Evolutionary conservation across 2,113 vertebrate genomes (phyloP).

Genomic region (Callionymus lyra): DNA sequence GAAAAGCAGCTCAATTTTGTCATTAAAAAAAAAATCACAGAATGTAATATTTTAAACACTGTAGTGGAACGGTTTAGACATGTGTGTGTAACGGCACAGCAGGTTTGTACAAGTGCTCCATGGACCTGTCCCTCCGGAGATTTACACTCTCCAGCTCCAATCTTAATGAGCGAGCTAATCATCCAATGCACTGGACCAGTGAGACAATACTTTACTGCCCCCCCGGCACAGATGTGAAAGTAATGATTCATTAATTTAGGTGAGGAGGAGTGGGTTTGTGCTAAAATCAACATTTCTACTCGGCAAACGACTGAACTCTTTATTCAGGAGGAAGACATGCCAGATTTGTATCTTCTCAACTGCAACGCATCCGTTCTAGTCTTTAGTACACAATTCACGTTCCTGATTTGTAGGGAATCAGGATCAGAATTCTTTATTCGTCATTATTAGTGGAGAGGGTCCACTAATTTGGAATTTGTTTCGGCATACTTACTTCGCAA

Average conservation of each 20-base stretch:
- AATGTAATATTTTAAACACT: constrained; percentile 5
- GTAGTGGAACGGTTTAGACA: constrained; percentile 3
- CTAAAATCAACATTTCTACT: constrained; percentile 43
- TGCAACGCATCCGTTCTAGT: too few relatives aligned
- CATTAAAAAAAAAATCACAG: too few relatives aligned
- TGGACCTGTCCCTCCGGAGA: constrained; percentile 31
- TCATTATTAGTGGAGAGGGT: too few relatives aligned
- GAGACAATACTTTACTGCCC: constrained; percentile 39
- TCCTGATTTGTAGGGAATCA: too few relatives aligned
- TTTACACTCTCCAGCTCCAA: constrained; percentile 35
- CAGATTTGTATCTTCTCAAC: too few relatives aligned
- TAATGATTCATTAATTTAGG: constrained; percentile 42
- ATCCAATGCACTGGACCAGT: constrained; percentile 36
- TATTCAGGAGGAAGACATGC: too few relatives aligned
- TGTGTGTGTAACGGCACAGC: constrained; percentile 8
- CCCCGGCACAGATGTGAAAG: constrained; percentile 34
- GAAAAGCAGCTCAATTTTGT: too few relatives aligned
- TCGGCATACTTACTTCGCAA: too few relatives aligned
- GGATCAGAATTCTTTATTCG: too few relatives aligned
- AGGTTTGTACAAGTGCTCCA: constrained; percentile 13
- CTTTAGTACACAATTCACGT: too few relatives aligned
- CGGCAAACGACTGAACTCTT: too few relatives aligned
- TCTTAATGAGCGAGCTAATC: constrained; percentile 51
- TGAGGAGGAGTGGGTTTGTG: constrained; percentile 16
- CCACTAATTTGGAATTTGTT: too few relatives aligned